Conservation (phyloP, 2,113 vertebrate species). For the Arvicanthis niloticus region DNA sequence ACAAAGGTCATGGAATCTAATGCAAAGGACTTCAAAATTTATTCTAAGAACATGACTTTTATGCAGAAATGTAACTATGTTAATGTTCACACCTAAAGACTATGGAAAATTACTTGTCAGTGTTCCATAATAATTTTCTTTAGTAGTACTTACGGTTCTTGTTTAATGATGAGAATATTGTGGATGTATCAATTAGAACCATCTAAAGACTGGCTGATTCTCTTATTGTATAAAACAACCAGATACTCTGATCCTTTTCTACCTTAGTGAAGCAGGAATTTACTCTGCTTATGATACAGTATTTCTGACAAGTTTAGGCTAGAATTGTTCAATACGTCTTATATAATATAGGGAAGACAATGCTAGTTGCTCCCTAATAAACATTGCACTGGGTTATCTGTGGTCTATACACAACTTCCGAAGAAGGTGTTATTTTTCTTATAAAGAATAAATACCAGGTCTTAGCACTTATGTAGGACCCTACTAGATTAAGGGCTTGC, state of each 20-base stretch:
- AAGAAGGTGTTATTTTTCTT: neutral
- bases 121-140: neutral
- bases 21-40: neutral
- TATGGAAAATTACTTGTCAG: neutral
- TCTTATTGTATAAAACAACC: neutral
- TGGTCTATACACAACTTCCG: neutral
- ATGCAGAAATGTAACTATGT: neutral
- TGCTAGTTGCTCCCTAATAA: neutral
- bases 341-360: neutral
- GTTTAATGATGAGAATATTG: neutral
- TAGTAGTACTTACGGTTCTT: neutral
- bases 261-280: neutral
- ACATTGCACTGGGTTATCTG: neutral
- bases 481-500: neutral
- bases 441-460: neutral
- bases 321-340: neutral
- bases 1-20: neutral
- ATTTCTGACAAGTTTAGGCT: neutral
- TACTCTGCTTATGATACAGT: neutral
- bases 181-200: neutral
- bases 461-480: neutral
- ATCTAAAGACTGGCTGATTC: neutral
- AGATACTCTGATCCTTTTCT: neutral
- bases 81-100: neutral
- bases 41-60: neutral